These are phyloP conservation scores for Zapus hudsonius DNA, from an alignment of 2,113 vertebrate genomes.

Conservation along the genomic window DNA sequence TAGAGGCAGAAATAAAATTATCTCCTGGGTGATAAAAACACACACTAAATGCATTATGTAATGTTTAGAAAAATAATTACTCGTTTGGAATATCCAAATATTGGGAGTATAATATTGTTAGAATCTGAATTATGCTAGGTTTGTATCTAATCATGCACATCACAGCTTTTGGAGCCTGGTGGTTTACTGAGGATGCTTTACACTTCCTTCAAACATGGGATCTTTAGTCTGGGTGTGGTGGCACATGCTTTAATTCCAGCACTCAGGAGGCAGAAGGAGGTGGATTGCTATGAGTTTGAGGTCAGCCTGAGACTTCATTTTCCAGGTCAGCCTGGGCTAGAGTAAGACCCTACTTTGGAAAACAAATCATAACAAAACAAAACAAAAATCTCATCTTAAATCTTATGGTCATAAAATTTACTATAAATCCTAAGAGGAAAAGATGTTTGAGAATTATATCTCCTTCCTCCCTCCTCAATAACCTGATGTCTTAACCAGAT, in stretches of 20 bases:
- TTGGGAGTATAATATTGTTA: background rate
- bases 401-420: background rate
- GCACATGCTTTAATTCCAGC: no score
- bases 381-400: background rate
- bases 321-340: no score
- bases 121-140: background rate
- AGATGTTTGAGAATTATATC: background rate
- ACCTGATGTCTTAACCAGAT: background rate
- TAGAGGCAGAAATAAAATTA: background rate
- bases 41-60: background rate
- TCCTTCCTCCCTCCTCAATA: background rate
- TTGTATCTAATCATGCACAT: conserved; percentile 13
- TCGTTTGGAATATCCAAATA: background rate
- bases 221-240: no score
- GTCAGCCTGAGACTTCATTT: no score
- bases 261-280: no score
- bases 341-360: no score
- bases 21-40: conserved; percentile 7
- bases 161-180: background rate
- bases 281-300: no score
- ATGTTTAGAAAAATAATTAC: background rate
- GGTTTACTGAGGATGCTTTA: background rate
- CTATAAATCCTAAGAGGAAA: background rate
- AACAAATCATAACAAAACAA: no score
- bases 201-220: background rate